Base-by-base conservation (phyloP, 2,888 invertebrate genomes). In the Melanotus villosus region DNA sequence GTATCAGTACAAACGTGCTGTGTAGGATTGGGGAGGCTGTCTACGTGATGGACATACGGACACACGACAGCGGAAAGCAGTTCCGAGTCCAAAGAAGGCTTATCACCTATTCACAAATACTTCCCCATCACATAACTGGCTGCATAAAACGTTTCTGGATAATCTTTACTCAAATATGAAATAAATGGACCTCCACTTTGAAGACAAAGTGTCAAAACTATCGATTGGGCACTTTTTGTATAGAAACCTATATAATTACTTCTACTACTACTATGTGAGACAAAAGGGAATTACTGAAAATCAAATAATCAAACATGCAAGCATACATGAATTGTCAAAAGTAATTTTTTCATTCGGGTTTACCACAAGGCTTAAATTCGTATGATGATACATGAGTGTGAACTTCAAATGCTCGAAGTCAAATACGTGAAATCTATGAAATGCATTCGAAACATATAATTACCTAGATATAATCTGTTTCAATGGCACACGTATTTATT, bases 41-140 rank as follows among this genome's bases (percentile, higher is more conserved):
- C 78, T 81, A 82, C 83, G 83, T 83, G 83, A 83, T 80, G 79
- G 79, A 82, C 82, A 83, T 83, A 81, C 82, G 79, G 81, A 82
- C 81, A 80, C 75, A 76, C 75, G 77, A 78, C 78, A 77, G 77
- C 73, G 76, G 74, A 76, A 78, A 79, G 73, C 76, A 78, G 78
- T 79, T 78, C 76, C 73, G 77, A 77, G 76, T 74, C 75, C 74
- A 67, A 76, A 75, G 77, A 77, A 78, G 76, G 76, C 77, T 77
- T 79, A 80, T 78, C 78, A 77, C 76, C 77, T 75, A 78, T 77
- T 75, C 76, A 72, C 73, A 73, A 72, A 52, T 73, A 72, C 70
- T 75, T 77, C 73, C 77, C 77, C 76, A 76, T 75, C 72, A 75
- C 73, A 71, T 78, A 18, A 77, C 76, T 77, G 76, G 76, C 77